Base-by-base conservation (phyloP, 2,113 vertebrate species). In the Microtus pennsylvanicus region DNA sequence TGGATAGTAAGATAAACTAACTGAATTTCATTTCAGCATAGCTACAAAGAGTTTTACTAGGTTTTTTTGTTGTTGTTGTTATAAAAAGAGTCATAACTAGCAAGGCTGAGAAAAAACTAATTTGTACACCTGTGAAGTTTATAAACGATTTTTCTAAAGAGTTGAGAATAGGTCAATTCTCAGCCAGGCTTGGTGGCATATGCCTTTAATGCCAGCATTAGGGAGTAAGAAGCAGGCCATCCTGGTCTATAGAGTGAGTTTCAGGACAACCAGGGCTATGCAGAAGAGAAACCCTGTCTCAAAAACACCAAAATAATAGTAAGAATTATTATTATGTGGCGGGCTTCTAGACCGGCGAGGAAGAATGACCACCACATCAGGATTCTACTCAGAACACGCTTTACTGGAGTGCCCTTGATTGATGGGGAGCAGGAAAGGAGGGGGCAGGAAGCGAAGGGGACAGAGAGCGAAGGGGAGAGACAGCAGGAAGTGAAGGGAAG, bases 21-120 rank as follows among this genome's bases (percentile, higher is more conserved):
- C 75, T 96, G 7, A 47, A 87, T 93, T 95, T 91, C 22, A 91
- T 77, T 82, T 96, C 45, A 91, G 4, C 52, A 61, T 95, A 78
- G 19, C 81, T 87, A 74, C 92, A 28, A 69, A 45, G n/a, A 42
- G 33, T 63, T 82, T 94, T 94, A 55, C 9, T 78, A 93, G 85
- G 4, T 30, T 30, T 30, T 30, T 30, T 52, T 52, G 2, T 65
- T 47, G 3, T 85, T 80, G 16, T 58, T 58, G 55, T 58, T 58
- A 17, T 58, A 21, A 45, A 87, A 90, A n/a, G 1, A 94, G 10
- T 45, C 87, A 58, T 35, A 95, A 93, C 21, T 81, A 50, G 65
- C 70, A 93, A n/a, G 24, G 7, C 42, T 88, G 30, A 93, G 38
- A 28, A 42, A 85, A 80, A 94, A 94, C 69, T 67, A 89, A 83